Conservation (phyloP, 2,113 vertebrate genomes). For the Callopanchax toddi region DNA sequence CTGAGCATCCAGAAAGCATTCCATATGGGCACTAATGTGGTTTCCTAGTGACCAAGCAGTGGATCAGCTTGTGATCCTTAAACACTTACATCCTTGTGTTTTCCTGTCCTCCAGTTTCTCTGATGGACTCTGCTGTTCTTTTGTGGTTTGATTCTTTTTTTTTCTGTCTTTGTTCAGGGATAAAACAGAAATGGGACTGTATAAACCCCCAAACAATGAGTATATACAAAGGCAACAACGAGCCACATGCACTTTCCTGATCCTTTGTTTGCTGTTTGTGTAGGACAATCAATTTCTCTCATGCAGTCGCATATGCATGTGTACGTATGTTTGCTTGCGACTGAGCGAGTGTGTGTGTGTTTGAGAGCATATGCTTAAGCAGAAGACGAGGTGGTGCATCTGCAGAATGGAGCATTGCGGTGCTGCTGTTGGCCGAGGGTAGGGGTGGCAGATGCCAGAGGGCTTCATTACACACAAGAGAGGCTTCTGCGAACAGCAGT, state of each 20-base stretch:
- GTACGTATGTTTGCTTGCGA: conserved; percentile 48
- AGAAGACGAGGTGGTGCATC: conserved; percentile 39
- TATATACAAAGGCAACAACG: conserved; percentile 56
- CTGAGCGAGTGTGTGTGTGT: conserved; percentile 31
- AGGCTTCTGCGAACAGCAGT: conserved; percentile 59
- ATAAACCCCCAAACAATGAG: conserved; percentile 69
- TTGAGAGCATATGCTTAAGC: conserved; percentile 38
- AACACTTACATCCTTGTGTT: conserved; percentile 46
- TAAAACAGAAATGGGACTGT: conserved; percentile 61
- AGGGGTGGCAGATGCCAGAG: conserved; percentile 70
- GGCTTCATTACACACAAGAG: conserved; percentile 72
- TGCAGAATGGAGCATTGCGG: conserved; percentile 47
- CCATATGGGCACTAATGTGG: conserved; percentile 48
- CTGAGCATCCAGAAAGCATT: conserved; percentile 43
- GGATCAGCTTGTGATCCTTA: conserved; percentile 57
- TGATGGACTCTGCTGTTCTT: conserved; percentile 40
- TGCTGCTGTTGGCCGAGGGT: conserved; percentile 60
- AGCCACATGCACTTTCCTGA: conserved; percentile 55
- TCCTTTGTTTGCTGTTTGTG: conserved; percentile 66
- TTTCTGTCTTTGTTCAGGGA: conserved; percentile 72
- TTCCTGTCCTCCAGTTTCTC: conserved; percentile 49
- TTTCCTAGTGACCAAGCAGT: conserved; percentile 40
- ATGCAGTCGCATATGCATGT: conserved; percentile 18
- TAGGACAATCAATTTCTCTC: conserved; percentile 55
- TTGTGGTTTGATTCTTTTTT: conserved; percentile 45